Evolutionary conservation across 2,797 vertebrate species (phyloP).

Genomic region (Kryptopterus vitreolus): DNA sequence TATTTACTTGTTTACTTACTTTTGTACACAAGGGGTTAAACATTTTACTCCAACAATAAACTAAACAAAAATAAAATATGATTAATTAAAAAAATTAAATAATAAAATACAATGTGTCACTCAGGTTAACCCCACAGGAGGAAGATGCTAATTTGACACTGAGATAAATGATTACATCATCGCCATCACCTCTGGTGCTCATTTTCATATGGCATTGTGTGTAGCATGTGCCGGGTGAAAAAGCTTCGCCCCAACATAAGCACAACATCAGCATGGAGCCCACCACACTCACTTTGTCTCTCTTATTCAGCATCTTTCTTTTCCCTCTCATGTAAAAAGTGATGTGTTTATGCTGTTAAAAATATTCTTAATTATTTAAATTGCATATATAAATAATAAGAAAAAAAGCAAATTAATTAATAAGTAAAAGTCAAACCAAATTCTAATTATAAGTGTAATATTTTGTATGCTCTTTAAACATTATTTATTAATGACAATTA

Average conservation of each 20-base stretch:
- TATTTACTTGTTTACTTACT: background rate
- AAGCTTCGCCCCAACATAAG: conserved; percentile 31
- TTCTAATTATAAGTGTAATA: background rate
- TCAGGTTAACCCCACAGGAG: conserved; percentile 50
- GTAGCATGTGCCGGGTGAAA: conserved; percentile 56
- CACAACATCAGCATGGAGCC: conserved; percentile 36
- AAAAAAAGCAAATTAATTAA: too few relatives aligned
- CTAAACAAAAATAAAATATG: background rate
- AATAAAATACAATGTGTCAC: background rate
- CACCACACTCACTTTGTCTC: conserved; percentile 11
- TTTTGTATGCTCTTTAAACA: too few relatives aligned
- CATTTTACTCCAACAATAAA: too few relatives aligned
- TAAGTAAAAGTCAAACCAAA: background rate
- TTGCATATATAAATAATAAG: too few relatives aligned
- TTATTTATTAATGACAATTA: background rate
- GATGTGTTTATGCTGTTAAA: background rate
- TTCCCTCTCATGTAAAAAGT: background rate
- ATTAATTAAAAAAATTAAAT: background rate
- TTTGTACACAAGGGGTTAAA: too few relatives aligned
- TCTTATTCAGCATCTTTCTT: conserved; percentile 29
- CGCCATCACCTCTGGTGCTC: conserved; percentile 59
- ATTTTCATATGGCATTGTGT: conserved; percentile 65
- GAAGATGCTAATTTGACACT: conserved; percentile 68
- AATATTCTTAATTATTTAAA: background rate
- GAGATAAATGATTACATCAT: conserved; percentile 69